Percentiles rank a stretch among this genome's conserved stretches.
phyloP scores from a whole-genome alignment of 2,888 invertebrate species.

The Epirrhoe tristata region DNA sequence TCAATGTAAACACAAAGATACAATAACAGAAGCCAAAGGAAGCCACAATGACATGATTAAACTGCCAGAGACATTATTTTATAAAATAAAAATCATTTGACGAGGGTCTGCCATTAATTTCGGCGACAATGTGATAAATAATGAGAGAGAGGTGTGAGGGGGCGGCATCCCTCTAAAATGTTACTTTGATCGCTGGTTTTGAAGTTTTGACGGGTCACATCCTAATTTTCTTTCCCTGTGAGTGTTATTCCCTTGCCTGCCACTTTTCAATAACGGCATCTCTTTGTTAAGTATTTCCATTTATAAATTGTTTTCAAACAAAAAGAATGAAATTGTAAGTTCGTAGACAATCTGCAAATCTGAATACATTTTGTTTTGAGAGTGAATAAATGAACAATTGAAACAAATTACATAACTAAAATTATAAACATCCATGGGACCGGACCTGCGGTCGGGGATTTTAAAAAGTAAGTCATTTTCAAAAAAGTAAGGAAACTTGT shows the following conservation, averaged over 20 bases:
- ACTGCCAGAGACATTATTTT: slow-evolving; percentile 80
- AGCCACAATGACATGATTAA: slow-evolving; percentile 81
- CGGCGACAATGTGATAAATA: slow-evolving; percentile 84
- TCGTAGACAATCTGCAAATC: too few species aligned
- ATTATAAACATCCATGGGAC: too few species aligned
- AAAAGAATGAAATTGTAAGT: background rate
- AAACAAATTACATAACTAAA: too few species aligned
- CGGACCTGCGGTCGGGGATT: too few species aligned
- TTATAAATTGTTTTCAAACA: slow-evolving; percentile 46
- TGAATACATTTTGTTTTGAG: too few species aligned
- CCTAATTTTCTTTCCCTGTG: slow-evolving; percentile 78
- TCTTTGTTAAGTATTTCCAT: slow-evolving; percentile 74
- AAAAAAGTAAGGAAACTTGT: background rate
- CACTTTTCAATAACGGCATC: slow-evolving; percentile 74
- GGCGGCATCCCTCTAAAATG: slow-evolving; percentile 71
- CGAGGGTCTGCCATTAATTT: slow-evolving; percentile 84
- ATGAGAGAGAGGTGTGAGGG: slow-evolving; percentile 83
- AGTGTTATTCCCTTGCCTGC: slow-evolving; percentile 62
- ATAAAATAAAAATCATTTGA: slow-evolving; percentile 83
- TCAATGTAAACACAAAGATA: background rate
- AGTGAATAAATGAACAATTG: too few species aligned
- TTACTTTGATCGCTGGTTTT: slow-evolving; percentile 76
- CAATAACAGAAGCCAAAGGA: slow-evolving; percentile 23
- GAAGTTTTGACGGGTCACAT: slow-evolving; percentile 83
- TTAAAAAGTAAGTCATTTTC: too few species aligned